Conservation (phyloP, 2,113 vertebrate species). For the Hipposideros armiger region DNA sequence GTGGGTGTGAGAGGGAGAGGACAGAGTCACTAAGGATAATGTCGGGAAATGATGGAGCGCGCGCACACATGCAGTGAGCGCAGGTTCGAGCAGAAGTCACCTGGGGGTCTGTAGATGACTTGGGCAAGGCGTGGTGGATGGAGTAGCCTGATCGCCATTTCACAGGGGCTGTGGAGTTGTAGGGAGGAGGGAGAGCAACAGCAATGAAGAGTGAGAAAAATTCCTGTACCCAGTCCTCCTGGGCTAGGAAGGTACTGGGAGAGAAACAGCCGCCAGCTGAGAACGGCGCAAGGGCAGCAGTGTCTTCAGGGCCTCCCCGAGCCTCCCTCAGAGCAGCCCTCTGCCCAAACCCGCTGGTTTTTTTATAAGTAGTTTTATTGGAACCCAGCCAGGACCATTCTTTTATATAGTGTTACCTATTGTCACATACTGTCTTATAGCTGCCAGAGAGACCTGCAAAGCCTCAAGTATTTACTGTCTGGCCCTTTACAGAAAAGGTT, state of each 20-base stretch:
- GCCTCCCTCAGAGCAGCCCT: neutral
- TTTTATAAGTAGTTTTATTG: neutral
- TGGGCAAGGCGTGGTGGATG: neutral
- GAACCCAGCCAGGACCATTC: neutral
- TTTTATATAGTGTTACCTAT: neutral
- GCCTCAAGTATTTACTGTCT: neutral
- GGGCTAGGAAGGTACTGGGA: neutral
- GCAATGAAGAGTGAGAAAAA: neutral
- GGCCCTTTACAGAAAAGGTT: neutral
- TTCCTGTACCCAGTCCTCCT: neutral
- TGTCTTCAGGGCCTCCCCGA: neutral
- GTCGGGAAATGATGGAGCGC: neutral
- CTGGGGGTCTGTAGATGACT: neutral
- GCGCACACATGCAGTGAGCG: accelerated
- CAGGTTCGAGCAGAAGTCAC: neutral
- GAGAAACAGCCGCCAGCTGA: too few species aligned
- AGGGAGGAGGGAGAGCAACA: neutral
- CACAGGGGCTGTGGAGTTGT: neutral
- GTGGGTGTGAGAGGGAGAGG: neutral
- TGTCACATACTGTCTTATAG: neutral
- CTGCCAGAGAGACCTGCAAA: neutral
- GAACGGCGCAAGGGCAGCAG: neutral
- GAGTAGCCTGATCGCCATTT: neutral
- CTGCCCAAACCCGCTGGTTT: neutral
- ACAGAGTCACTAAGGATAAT: neutral